Evolutionary conservation across 2,113 vertebrate species (phyloP), one percentile per base, ranked within the genome.

Genomic region (Trachemys scripta): DNA sequence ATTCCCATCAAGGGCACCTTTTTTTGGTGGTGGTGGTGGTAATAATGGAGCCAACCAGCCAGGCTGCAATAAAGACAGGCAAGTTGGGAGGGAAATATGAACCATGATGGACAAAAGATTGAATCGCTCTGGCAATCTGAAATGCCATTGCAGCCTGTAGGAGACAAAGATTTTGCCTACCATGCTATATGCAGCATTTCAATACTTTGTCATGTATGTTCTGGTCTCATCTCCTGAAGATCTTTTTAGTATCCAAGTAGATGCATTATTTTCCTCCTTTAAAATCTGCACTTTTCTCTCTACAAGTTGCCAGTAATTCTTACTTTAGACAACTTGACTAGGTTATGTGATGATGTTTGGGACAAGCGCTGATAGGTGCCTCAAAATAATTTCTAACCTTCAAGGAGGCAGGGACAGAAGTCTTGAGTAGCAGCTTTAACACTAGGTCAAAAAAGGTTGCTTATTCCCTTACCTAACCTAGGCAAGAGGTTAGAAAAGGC

Each of bases 131-230:
- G 65, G 16, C 65, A 69, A 35, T 8, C 27, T 57, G 56, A 59
- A 59, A 59, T 38, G 19, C 65, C 29, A 69, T 17, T n/a, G 35
- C n/a, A 69, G 65, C 5, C 35, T 69, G 65, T 35, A 69, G 17
- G 65, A 69, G 65, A 69, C 35, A n/a, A 69, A 69, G 35, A 69
- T 69, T 59, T 69, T 69, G 29, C 65, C 7, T 86, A 24, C 42
- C 14, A 20, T 0, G 0, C 35, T n/a, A 4, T 0, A 0, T 0
- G 1, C 13, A 87, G 47, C n/a, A 75, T 25, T 91, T 89, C 88
- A 59, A 54, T 9, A 5, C 20, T 9, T 10, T n/a, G 35, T 69
- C 16, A 38, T 7, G 8, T 8, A 47, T 0, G 0, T 8, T 83
- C 65, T 80, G 49, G 42, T 6, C 2, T 20, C 2, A 42, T 25